A percentile compares a stretch with the other conserved stretches of the same genome.
These are phyloP conservation scores for Microcaecilia unicolor DNA, from an alignment of 2,797 vertebrate species.

Conservation along the genomic window DNA sequence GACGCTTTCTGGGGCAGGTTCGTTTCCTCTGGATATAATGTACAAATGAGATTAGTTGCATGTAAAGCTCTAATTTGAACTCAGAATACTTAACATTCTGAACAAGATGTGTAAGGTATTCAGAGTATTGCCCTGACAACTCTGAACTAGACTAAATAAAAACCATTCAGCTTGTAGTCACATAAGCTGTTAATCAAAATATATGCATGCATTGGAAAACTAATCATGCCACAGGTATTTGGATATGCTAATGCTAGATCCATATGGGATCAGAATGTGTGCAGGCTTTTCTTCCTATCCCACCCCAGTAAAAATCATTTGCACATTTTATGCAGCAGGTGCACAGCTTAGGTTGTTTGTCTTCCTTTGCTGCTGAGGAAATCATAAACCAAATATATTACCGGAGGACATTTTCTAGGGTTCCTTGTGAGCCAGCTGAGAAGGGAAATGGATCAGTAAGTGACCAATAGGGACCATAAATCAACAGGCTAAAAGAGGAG, in stretches of 20 bases:
- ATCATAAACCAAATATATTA: conserved; percentile 81
- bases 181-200: conserved; percentile 7
- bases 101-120: too few species aligned
- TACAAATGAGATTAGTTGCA: too few species aligned
- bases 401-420: conserved; percentile 68
- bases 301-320: conserved; percentile 9
- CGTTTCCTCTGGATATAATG: too few species aligned
- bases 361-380: conserved; percentile 69
- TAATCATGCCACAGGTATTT: conserved; percentile 1
- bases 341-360: conserved; percentile 53
- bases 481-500: conserved; percentile 72
- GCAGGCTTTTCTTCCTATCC: conserved; percentile 38
- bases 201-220: conserved; percentile 10
- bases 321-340: conserved; percentile 74
- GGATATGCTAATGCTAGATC: conserved; percentile 45
- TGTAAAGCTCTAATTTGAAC: too few species aligned
- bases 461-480: conserved; percentile 67
- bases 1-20: too few species aligned
- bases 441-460: conserved; percentile 72
- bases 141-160: not conserved
- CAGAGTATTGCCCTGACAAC: too few species aligned
- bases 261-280: conserved; percentile 48
- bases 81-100: too few species aligned
- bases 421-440: conserved; percentile 71
- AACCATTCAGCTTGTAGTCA: not conserved